These are phyloP conservation scores for Epinephelus coioides DNA, from an alignment of 2,797 vertebrate species.

Conservation along the genomic window DNA sequence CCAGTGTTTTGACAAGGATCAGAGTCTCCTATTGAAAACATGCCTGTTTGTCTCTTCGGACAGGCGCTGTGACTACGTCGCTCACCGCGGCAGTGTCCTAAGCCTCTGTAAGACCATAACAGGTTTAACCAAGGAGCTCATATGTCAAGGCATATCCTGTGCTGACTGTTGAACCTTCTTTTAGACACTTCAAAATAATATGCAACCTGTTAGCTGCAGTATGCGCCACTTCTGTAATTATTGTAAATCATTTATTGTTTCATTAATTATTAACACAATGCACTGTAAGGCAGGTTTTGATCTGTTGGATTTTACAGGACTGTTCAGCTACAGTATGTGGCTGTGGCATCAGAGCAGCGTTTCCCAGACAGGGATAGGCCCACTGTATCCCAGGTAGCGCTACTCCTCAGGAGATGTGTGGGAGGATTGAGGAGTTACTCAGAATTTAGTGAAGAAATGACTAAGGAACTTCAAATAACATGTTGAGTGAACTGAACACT, in stretches of 20 bases:
- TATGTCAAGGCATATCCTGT: slow-evolving; percentile 74
- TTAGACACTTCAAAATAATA: slow-evolving; percentile 42
- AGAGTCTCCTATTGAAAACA: slow-evolving; percentile 58
- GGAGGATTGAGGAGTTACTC: neutral
- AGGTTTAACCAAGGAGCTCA: slow-evolving; percentile 85
- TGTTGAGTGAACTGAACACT: neutral
- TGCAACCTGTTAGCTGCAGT: slow-evolving; percentile 5
- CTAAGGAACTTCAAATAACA: neutral
- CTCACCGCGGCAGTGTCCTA: slow-evolving; percentile 61
- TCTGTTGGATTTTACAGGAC: neutral
- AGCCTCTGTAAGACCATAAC: slow-evolving; percentile 85
- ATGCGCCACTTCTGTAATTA: neutral
- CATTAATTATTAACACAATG: neutral
- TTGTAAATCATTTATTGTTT: slow-evolving; percentile 8
- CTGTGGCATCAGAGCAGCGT: neutral
- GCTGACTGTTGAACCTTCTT: slow-evolving; percentile 54
- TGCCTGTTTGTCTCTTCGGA: slow-evolving; percentile 60
- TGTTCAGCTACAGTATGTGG: neutral
- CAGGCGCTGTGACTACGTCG: slow-evolving; percentile 49
- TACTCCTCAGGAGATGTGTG: neutral
- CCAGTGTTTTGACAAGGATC: slow-evolving; percentile 64
- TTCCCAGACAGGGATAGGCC: neutral
- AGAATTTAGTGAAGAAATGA: neutral
- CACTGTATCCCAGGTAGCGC: neutral
- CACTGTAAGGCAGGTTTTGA: neutral